phyloP scores from a whole-genome alignment of 2,113 vertebrate genomes.

The Neomonachus schauinslandi region DNA sequence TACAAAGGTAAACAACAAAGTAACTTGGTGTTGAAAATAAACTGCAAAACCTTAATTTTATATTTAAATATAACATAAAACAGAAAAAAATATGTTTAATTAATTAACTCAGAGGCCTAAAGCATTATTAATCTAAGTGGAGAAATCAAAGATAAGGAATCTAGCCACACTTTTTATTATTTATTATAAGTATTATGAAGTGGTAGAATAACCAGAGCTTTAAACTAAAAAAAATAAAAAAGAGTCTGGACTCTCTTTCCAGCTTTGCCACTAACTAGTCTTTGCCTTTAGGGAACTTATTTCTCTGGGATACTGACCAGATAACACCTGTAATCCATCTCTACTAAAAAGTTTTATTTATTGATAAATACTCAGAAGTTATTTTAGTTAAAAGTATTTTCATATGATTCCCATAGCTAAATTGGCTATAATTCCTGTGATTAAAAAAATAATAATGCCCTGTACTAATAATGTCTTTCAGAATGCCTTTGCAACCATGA shows the following conservation, averaged over 20 bases:
- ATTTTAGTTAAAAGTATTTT: slow-evolving; percentile 39
- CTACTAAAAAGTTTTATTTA: background rate
- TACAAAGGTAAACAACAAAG: background rate
- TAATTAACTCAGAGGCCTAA: slow-evolving; percentile 4
- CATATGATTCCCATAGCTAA: background rate
- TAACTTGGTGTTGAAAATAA: background rate
- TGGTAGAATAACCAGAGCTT: background rate
- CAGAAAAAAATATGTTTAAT: background rate
- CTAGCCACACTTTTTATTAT: background rate
- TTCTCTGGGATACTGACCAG: background rate
- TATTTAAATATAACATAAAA: slow-evolving; percentile 4
- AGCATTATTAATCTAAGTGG: background rate
- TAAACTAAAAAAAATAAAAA: background rate
- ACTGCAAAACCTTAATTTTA: background rate
- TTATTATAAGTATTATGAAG: background rate
- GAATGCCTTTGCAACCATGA: background rate
- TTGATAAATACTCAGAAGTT: slow-evolving; percentile 45
- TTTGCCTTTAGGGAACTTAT: background rate
- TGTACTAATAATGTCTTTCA: background rate
- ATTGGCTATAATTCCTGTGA: background rate
- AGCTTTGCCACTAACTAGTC: background rate
- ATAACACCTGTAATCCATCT: background rate
- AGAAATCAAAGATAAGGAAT: background rate
- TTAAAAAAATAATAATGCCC: background rate
- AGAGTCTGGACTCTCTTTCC: background rate